Evolutionary conservation across 1,140 invertebrate species (phyloP), one percentile per base, ranked within the genome.

Genomic region (Coenobita brevimanus): DNA sequence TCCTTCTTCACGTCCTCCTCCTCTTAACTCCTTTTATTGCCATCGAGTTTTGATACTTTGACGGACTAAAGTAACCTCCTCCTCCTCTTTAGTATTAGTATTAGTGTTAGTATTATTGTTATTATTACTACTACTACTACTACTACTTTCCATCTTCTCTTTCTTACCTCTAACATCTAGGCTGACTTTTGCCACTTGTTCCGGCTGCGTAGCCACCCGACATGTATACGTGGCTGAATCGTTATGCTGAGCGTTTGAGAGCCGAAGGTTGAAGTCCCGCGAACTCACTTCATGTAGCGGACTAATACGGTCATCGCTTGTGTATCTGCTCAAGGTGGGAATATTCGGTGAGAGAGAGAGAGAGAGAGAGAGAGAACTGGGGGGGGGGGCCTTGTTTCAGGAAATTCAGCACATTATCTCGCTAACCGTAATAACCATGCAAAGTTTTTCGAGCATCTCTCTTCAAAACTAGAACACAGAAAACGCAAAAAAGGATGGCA

Each of bases 141-240:
- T 27, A 1, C 13, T 24, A 69, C 13, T n/a, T 73, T 36, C 38
- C 24, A 6, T 73, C 17, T 36, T 38, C 0, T 36, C 0, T 15
- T 8, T 24, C 33, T 60, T 87, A 81, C 85, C 76, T 73, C 80
- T 81, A 6, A 87, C 76, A 24, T 60, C 24, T 27, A 87, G 67
- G 6, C 80, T 87, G 17, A 87, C 85, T 10, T 36, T 50, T 24
- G 76, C 64, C n/a, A 87, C 62, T 46, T 87, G 85, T 21, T 69
- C 76, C 0, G 85, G 85, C 3, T 69, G 30, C 0, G 85, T 87
- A 17, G 24, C 73, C 15, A 87, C 76, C 17, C 57, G 76, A 43
- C 85, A 87, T 50, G 71, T 13, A 24, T 69, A 87, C 8, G 80
- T 33, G 24, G 54, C 76, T 10, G 85, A 87, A 24, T 87, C 85